A percentile compares a stretch with the other conserved stretches of the same genome.
Conservation (phyloP, 2,113 vertebrate genomes). For the Gasterosteus aculeatus region DNA sequence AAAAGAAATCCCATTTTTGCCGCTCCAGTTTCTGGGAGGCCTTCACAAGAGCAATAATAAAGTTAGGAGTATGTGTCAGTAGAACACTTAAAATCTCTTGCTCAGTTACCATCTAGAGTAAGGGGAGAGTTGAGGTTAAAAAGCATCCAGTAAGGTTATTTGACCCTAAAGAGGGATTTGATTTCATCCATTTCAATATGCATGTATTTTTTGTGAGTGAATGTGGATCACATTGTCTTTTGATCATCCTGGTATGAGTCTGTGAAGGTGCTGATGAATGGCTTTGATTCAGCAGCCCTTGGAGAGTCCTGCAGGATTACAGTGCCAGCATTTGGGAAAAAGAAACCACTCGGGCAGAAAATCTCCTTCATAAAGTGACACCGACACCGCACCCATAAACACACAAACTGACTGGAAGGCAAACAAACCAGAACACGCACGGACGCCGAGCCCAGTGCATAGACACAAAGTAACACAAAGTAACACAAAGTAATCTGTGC, state of each 20-base stretch:
- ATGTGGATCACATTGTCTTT: not conserved
- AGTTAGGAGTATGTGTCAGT: not conserved
- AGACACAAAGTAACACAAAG: not conserved
- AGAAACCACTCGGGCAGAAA: constrained; percentile 42
- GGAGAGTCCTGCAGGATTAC: constrained; percentile 52
- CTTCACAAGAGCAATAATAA: too few relatives aligned
- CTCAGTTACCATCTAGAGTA: not conserved
- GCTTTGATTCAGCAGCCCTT: constrained; percentile 34
- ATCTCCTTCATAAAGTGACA: constrained; percentile 50
- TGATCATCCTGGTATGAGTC: not conserved
- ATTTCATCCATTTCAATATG: not conserved
- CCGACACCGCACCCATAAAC: not conserved
- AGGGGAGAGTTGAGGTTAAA: not conserved
- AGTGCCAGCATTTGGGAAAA: constrained; percentile 21
- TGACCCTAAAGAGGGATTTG: not conserved
- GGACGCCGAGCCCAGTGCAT: not conserved
- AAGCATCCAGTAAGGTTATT: not conserved
- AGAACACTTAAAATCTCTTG: too few relatives aligned
- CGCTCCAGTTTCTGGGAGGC: too few relatives aligned
- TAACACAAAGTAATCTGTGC: not conserved
- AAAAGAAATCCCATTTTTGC: too few relatives aligned
- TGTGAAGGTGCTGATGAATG: constrained; percentile 46
- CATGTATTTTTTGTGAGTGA: not conserved
- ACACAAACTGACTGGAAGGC: not conserved
- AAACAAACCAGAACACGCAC: not conserved